Evolutionary conservation across 2,797 vertebrate genomes (phyloP), one percentile per base, ranked within the genome.

Genomic region (Sparidentex hasta): DNA sequence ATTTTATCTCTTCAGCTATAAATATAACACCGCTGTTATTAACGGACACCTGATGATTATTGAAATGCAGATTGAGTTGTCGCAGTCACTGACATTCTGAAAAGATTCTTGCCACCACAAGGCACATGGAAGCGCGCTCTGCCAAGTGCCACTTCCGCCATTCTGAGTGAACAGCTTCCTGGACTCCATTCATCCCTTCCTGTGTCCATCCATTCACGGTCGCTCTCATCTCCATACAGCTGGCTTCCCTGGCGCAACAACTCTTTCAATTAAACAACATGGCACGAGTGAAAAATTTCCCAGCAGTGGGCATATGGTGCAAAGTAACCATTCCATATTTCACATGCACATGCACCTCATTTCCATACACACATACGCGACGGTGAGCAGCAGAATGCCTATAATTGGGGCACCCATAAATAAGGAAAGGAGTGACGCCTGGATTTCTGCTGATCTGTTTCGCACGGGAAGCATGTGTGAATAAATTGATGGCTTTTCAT

Each of bases 161-260:
- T 85, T 88, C 87, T 69, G 71, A 87, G 76, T 88, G 65, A 57
- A 83, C 83, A 76, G 80, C 88, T 89, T 93, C 93, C 90, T 88
- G 87, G 78, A 68, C 83, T 80, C 86, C 69, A 87, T 90, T 91
- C 85, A 91, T 80, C 76, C 84, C 85, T 92, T 91, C 93, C 90
- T 91, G 86, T 85, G 91, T 91, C 93, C 85, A 64, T 90, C 87
- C 86, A 94, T 91, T 92, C 90, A 91, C 69, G 74, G 38, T 46
- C 2, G 38, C 86, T 71, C 92, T 88, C 84, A 92, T 92, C 90
- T 92, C 90, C 90, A 93, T 92, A 89, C 95, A 95, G 94, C 95
- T 95, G 94, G 66, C 87, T 66, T 76, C 74, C 55, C 74, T 84
- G 74, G 86, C 85, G 85, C 66, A 65, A 86, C 58, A 74, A 68